Percentiles rank a stretch among this genome's conserved stretches.
Conservation (phyloP, 2,113 vertebrate species). For the Eurypyga helias region DNA sequence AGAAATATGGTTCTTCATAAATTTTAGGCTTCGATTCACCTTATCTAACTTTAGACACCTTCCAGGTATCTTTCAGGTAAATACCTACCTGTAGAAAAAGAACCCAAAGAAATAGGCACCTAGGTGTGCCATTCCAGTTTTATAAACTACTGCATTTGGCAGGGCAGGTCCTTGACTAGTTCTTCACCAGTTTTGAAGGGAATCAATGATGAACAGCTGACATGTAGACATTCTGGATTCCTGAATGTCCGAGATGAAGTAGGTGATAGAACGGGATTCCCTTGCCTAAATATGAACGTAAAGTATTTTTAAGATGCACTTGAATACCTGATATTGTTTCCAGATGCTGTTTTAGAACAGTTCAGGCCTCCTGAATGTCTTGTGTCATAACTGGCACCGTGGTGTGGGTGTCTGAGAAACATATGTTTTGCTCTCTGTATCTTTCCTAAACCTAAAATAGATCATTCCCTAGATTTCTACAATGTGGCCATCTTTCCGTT, state of each 20-base stretch:
- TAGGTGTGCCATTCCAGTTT: neutral
- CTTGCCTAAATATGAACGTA: neutral
- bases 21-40: neutral
- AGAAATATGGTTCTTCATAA: neutral
- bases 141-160: neutral
- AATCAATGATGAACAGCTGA: neutral
- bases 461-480: neutral
- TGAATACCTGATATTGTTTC: neutral
- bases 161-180: neutral
- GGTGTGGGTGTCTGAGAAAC: neutral
- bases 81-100: neutral
- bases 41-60: neutral
- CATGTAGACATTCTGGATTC: neutral
- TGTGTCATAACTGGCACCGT: neutral
- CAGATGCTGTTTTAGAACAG: neutral
- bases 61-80: no score
- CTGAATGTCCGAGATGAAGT: neutral
- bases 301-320: neutral
- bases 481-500: neutral
- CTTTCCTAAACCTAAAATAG: neutral
- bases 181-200: neutral
- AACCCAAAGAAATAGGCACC: neutral
- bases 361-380: neutral
- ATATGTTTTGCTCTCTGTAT: neutral
- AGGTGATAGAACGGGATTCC: neutral